Percentiles rank a stretch among this genome's conserved stretches.
Conservation (phyloP, 2,113 vertebrate species). For the Cyanistes caeruleus region DNA sequence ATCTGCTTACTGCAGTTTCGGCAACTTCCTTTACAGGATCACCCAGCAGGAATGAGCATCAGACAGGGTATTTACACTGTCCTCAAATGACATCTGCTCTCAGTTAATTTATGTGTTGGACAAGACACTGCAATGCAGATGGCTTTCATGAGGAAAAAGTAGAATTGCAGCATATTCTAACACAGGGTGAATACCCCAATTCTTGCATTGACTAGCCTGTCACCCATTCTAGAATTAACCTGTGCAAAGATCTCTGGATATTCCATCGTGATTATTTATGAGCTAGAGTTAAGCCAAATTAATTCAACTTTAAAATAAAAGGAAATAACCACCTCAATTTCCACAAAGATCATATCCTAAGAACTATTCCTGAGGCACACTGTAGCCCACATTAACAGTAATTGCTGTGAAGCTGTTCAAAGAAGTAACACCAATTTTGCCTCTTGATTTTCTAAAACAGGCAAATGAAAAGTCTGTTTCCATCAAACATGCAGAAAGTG, state of each 20-base stretch:
- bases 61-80: not conserved
- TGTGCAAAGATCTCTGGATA: not conserved
- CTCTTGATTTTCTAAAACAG: not conserved
- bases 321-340: fast-evolving
- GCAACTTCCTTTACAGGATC: not conserved
- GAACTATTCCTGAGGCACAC: not conserved
- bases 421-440: not conserved
- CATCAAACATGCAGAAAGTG: not conserved
- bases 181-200: not conserved
- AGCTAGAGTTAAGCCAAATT: not conserved
- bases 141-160: not conserved
- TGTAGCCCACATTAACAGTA: not conserved
- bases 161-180: not conserved
- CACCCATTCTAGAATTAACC: not conserved
- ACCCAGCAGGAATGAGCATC: not conserved
- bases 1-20: not conserved
- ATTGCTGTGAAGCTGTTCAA: not conserved
- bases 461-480: not conserved
- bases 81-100: not conserved
- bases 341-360: not conserved
- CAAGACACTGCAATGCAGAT: not conserved
- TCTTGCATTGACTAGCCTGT: not conserved
- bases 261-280: not conserved
- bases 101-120: not conserved
- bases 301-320: not conserved